phyloP scores from a whole-genome alignment of 2,888 invertebrate species.

The Tillus elongatus region DNA sequence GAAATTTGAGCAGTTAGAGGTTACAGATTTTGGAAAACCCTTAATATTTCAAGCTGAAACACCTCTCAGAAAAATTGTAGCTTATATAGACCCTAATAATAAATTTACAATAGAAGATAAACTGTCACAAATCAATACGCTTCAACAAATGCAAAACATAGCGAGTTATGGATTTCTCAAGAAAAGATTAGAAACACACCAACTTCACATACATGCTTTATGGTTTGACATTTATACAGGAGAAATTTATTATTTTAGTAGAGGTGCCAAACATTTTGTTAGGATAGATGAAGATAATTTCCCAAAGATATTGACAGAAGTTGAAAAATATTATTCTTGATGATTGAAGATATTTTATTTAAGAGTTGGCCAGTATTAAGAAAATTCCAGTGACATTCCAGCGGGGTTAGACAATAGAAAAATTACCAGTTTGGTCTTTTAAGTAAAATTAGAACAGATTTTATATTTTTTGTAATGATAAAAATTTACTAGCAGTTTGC shows the following conservation, averaged over 20 bases:
- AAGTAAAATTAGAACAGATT: too few relatives aligned
- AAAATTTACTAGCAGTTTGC: too few relatives aligned
- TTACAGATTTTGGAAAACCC: slow-evolving; percentile 56
- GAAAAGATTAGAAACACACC: slow-evolving; percentile 66
- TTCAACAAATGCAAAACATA: slow-evolving; percentile 87
- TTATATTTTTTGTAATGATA: too few relatives aligned
- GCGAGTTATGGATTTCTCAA: slow-evolving; percentile 87
- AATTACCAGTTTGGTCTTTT: too few relatives aligned
- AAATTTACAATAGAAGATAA: slow-evolving; percentile 84
- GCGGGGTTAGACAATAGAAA: too few relatives aligned
- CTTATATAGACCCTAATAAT: slow-evolving; percentile 89
- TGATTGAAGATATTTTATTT: slow-evolving; percentile 1
- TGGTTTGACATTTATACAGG: slow-evolving; percentile 98
- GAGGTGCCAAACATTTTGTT: slow-evolving; percentile 75
- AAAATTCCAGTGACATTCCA: too few relatives aligned
- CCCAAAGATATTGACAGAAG: slow-evolving; percentile 64
- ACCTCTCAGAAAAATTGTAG: slow-evolving; percentile 78
- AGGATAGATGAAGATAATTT: slow-evolving; percentile 77
- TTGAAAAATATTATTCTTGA: slow-evolving; percentile 69
- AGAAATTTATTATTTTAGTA: slow-evolving; percentile 89
- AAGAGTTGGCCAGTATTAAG: too few relatives aligned
- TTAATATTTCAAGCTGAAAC: slow-evolving; percentile 81
- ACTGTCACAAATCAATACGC: slow-evolving; percentile 87
- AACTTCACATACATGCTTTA: slow-evolving; percentile 83
- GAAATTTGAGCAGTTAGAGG: slow-evolving; percentile 68